A percentile compares a stretch with the other conserved stretches of the same genome.
These are phyloP conservation scores for Aldabrachelys gigantea DNA, from an alignment of 2,113 vertebrate genomes.

Conservation along the genomic window DNA sequence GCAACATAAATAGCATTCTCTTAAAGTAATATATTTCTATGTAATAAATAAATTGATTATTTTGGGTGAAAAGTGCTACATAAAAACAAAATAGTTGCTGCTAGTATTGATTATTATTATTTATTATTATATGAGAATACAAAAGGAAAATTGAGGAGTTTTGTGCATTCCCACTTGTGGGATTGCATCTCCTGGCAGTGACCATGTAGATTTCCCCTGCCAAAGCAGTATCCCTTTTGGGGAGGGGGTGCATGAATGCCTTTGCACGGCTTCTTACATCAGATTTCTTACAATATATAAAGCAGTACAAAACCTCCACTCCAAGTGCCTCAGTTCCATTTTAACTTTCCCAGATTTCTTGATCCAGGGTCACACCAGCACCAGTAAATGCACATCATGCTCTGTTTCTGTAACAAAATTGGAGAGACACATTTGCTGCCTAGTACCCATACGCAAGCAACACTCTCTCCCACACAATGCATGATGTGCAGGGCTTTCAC, in stretches of 20 bases:
- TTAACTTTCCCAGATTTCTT: neutral
- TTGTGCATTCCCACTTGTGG: neutral
- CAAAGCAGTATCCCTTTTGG: neutral
- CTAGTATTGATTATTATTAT: neutral
- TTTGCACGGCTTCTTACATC: neutral
- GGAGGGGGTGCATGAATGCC: too few species aligned
- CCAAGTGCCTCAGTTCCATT: neutral
- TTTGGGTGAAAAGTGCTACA: neutral
- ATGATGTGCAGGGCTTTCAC: neutral
- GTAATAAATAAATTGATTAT: neutral
- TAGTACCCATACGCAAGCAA: neutral
- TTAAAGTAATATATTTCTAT: neutral
- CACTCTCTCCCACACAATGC: accelerated
- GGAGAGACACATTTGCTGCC: neutral
- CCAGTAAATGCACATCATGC: neutral
- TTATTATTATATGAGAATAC: neutral
- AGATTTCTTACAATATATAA: neutral
- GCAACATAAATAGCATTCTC: neutral
- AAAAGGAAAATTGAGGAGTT: neutral
- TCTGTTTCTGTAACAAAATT: neutral
- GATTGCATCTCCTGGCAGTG: neutral
- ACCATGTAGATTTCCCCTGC: neutral
- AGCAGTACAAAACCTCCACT: neutral
- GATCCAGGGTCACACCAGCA: neutral
- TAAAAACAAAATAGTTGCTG: neutral